A percentile compares a stretch with the other conserved stretches of the same genome.
Evolutionary conservation across 2,113 vertebrate species (phyloP).

Genomic region (Neodon shergylaensis): DNA sequence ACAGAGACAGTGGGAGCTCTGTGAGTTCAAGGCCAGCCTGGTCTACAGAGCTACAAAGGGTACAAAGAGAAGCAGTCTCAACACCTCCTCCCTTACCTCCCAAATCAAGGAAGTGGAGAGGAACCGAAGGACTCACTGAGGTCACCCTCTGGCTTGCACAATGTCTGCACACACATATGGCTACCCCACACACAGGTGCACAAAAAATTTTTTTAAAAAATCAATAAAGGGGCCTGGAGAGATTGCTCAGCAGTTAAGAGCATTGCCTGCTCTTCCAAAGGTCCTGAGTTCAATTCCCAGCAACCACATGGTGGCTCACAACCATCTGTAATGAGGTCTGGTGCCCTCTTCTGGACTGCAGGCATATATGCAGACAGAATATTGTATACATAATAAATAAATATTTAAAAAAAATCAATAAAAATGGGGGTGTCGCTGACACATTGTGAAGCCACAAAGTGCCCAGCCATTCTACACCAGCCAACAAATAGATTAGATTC

Average conservation of each 20-base stretch:
- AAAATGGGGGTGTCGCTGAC: background rate
- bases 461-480: background rate
- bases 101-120: background rate
- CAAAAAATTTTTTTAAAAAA: background rate
- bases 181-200: background rate
- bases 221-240: too few relatives aligned
- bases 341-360: too few relatives aligned
- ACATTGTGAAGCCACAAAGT: background rate
- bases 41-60: background rate
- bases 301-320: too few relatives aligned
- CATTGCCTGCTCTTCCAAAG: too few relatives aligned
- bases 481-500: background rate
- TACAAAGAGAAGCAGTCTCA: background rate
- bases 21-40: background rate
- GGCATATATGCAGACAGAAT: too few relatives aligned
- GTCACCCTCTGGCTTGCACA: background rate
- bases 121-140: background rate
- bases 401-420: background rate
- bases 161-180: background rate
- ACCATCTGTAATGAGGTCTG: too few relatives aligned
- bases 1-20: background rate
- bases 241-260: too few relatives aligned
- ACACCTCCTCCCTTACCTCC: background rate
- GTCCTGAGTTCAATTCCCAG: too few relatives aligned
- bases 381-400: too few relatives aligned